Base-by-base conservation (phyloP, 2,113 vertebrate species). In the Sinocyclocheilus anophthalmus region DNA sequence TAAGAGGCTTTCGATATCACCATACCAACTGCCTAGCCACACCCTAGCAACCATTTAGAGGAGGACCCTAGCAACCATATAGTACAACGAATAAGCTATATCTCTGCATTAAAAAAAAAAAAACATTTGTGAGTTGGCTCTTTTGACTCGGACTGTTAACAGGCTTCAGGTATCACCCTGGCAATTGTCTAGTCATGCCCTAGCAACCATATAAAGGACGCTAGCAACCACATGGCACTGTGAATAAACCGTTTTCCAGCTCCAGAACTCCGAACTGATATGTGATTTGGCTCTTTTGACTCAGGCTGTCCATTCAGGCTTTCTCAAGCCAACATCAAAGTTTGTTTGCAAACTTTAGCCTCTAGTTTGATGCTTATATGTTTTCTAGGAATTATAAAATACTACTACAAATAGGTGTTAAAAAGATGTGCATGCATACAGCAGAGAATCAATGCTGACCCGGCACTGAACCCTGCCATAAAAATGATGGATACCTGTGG, bases 401-500 rank as follows among this genome's bases (percentile, higher is more conserved):
- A 37, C 1, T 8, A 70, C 67, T 16, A 37, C 16, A 18, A 33
- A 69, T 33, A 8, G 14, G 14, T 12, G 18, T 39, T 42, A 2
- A 73, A 73, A 20, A 10, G 5, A 73, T 73, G 20, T 75, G 72
- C 39, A 6, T 45, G 22, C 20, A 37, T 70, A 70, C 3, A 18
- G n/a, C 42, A 53, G 37, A 63, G 4, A 37, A 8, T 57, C 33
- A 72, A 39, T 63, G 22, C 13, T 85, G 88, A 85, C 67, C 67
- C 13, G 59, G 61, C 70, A 63, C 20, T 11, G 70, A 65, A 57
- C 67, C 78, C 42, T 24, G 53, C 67, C 42, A 5, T 86, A 86
- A 78, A 86, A 80, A 73, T 84, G 73, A 84, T 81, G 76, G 77
- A 84, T 76, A 57, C 24, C 4, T 88, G 85, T 88, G 70, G 57